Evolutionary conservation across 2,888 invertebrate species (phyloP).

Genomic region (Clostera curtula): DNA sequence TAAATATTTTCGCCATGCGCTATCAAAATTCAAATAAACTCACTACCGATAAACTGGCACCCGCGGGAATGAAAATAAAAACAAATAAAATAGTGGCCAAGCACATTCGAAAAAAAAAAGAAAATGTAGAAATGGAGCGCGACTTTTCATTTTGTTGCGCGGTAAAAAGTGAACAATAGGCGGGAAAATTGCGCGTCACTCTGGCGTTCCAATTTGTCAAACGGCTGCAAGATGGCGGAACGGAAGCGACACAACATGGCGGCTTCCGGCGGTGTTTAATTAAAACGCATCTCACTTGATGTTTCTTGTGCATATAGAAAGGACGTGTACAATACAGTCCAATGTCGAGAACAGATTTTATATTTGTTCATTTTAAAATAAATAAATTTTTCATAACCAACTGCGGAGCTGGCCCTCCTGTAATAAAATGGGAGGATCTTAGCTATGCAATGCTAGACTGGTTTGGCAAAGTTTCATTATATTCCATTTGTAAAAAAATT

Average conservation of each 20-base stretch:
- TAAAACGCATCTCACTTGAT: conserved; percentile 68
- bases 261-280: conserved; percentile 65
- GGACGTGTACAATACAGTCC: conserved; percentile 34
- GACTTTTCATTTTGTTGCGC: conserved; percentile 72
- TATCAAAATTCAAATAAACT: conserved; percentile 45
- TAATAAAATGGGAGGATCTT: no score
- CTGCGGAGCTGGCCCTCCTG: no score
- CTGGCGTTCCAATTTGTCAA: conserved; percentile 74
- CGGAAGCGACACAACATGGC: conserved; percentile 59
- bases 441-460: no score
- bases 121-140: conserved; percentile 52
- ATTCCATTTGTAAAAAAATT: no score
- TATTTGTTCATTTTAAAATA: no score
- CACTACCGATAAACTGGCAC: conserved; percentile 49
- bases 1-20: conserved; percentile 18
- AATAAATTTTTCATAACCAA: no score
- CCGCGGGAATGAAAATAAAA: conserved; percentile 42
- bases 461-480: no score
- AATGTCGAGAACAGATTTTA: conserved; percentile 21
- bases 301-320: conserved; percentile 33
- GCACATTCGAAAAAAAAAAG: conserved; percentile 52
- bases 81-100: conserved; percentile 38
- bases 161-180: conserved; percentile 70
- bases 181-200: conserved; percentile 75
- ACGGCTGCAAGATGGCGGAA: conserved; percentile 68